Evolutionary conservation across 1,140 invertebrate genomes (phyloP), one percentile per base, ranked within the genome.

Genomic region (Sitodiplosis mosellana): DNA sequence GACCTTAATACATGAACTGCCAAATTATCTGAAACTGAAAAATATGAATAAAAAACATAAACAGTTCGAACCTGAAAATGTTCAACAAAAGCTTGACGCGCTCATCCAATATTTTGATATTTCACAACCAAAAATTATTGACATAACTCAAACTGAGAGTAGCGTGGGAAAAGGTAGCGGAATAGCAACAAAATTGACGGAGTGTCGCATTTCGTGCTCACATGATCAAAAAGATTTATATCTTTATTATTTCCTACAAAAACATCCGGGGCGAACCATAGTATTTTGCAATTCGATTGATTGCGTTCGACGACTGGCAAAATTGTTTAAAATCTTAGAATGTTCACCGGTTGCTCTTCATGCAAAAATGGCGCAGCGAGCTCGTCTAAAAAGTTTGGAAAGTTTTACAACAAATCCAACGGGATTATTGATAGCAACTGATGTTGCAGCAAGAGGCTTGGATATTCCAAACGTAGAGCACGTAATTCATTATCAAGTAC

Each of bases 251-350:
- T 87, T 98, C 54, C 59, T 96, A 14, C 74, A 80, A 52, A 72
- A 76, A 44, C 81, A 96, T 68, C 75, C 77, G 1, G 94, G 91
- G 0, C 68, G 90, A 49, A 96, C 90, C 2, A 74, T 99, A 27
- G 79, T 99, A n/a, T 99, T 98, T 69, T 91, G 87, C 56, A 98
- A 98, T 68, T 94, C 89, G 46, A 95, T 97, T 49, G 87, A 89
- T 48, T 91, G 89, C 66, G 86, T 97, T 0, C 80, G 76, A 63
- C 68, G 87, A 49, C 69, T 99, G 38, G 73, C 82, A 0, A 85
- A 83, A 48, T 63, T 99, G 17, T 80, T 99, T 34, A 74, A 69
- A 0, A 64, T 89, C 49, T 71, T 99, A 2, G 69, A 83, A 46
- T 82, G 81, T 58, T 69, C 76, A 45, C 83, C 91, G 2, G 66